Evolutionary conservation across 2,797 vertebrate species (phyloP).

Genomic region (Malacoctenus gilli): DNA sequence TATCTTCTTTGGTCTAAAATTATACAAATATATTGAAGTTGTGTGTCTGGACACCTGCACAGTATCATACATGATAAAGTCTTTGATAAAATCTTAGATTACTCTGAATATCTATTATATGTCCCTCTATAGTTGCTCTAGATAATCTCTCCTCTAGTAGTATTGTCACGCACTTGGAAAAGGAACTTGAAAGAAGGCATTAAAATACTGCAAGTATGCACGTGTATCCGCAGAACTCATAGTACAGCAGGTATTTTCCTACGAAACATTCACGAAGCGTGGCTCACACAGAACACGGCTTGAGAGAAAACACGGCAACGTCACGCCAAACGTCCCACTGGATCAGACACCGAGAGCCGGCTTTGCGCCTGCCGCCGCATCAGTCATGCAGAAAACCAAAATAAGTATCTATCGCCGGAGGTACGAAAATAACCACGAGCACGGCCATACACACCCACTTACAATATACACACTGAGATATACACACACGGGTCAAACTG

Average conservation of each 20-base stretch:
- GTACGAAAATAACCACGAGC: slow-evolving; percentile 77
- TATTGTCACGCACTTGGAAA: slow-evolving; percentile 15
- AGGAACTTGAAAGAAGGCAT: slow-evolving; percentile 46
- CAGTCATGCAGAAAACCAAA: slow-evolving; percentile 82
- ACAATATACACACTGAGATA: slow-evolving; percentile 71
- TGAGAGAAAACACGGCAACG: slow-evolving; percentile 50
- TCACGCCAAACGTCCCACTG: slow-evolving; percentile 65
- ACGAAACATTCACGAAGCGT: slow-evolving; percentile 76
- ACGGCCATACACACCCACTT: slow-evolving; percentile 77
- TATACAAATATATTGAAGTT: slow-evolving; percentile 60
- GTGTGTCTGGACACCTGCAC: slow-evolving; percentile 39
- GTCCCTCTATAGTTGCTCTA: slow-evolving; percentile 39
- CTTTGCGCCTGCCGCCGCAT: slow-evolving; percentile 68
- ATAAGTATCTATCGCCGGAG: slow-evolving; percentile 72
- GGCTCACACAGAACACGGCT: slow-evolving; percentile 69
- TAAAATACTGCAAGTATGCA: slow-evolving; percentile 37
- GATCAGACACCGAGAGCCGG: slow-evolving; percentile 66
- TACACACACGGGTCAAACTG: slow-evolving; percentile 78
- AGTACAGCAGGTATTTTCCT: slow-evolving; percentile 60
- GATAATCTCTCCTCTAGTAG: slow-evolving; percentile 50
- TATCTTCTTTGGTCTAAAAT: slow-evolving; percentile 78
- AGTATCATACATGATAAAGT: slow-evolving; percentile 52
- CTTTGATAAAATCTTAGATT: slow-evolving; percentile 47
- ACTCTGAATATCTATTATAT: slow-evolving; percentile 33
- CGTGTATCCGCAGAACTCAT: slow-evolving; percentile 49